A percentile compares a stretch with the other conserved stretches of the same genome.
Conservation (phyloP, 1,140 invertebrate genomes). For the Tetranychus urticae region DNA sequence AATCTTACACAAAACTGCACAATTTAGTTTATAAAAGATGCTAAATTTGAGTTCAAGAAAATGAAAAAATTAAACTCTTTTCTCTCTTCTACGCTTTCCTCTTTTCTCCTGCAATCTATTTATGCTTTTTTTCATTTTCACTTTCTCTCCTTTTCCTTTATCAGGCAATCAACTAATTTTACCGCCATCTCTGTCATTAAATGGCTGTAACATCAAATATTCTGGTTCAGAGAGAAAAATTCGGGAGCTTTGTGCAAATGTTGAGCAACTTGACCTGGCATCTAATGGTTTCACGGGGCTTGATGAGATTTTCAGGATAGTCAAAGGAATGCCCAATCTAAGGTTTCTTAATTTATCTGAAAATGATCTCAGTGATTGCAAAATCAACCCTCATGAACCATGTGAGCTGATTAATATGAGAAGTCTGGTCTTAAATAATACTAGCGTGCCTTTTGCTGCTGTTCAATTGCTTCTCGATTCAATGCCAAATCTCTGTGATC, state of each 20-base stretch:
- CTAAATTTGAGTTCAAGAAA: neutral
- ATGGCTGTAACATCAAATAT: slow-evolving; percentile 11
- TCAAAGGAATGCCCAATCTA: slow-evolving; percentile 58
- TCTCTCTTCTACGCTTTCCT: neutral
- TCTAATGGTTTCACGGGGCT: slow-evolving; percentile 64
- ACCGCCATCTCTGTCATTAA: slow-evolving; percentile 12
- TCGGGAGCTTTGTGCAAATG: slow-evolving; percentile 50
- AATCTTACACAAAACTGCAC: neutral
- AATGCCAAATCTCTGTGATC: slow-evolving; percentile 45
- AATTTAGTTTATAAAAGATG: neutral
- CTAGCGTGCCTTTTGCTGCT: slow-evolving; percentile 52
- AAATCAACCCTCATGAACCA: neutral
- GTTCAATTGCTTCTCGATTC: slow-evolving; percentile 44
- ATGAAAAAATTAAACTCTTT: neutral
- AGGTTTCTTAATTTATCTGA: slow-evolving; percentile 74
- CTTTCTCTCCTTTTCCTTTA: neutral
- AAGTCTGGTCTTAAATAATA: slow-evolving; percentile 60
- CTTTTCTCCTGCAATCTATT: neutral
- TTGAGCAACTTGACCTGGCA: slow-evolving; percentile 66
- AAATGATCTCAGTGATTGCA: slow-evolving; percentile 34
- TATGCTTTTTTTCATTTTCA: neutral
- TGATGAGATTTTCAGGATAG: slow-evolving; percentile 59
- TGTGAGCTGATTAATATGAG: slow-evolving; percentile 24
- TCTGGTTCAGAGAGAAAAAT: slow-evolving; percentile 20
- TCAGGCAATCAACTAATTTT: slow-evolving; percentile 9